Conservation (phyloP, 2,888 invertebrate genomes). For the Cotesia congregata region DNA sequence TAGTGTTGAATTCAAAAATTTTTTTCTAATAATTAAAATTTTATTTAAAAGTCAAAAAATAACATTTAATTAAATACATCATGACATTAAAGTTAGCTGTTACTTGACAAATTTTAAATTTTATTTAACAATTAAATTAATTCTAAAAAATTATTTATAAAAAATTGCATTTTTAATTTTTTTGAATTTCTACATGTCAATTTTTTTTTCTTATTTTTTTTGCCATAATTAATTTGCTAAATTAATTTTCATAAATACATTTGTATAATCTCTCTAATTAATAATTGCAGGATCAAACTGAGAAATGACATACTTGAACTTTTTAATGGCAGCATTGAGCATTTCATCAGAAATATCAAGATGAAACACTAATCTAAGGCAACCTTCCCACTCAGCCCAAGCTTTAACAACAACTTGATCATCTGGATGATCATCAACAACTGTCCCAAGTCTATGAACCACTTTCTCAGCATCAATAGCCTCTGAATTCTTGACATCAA, state of each 20-base stretch:
- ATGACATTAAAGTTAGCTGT: too few species aligned
- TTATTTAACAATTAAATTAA: too few species aligned
- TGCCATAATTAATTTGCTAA: too few species aligned
- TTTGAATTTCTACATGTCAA: too few species aligned
- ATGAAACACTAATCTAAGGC: constrained; percentile 80
- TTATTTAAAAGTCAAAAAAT: too few species aligned
- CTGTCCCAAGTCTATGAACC: constrained; percentile 71
- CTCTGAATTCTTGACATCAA: constrained; percentile 69
- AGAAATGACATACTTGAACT: constrained; percentile 78
- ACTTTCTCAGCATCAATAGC: constrained; percentile 72
- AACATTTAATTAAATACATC: too few species aligned
- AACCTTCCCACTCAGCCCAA: constrained; percentile 74
- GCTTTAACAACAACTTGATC: constrained; percentile 75
- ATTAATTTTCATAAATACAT: background rate
- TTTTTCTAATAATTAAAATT: too few species aligned
- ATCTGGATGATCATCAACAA: constrained; percentile 71
- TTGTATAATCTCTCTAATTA: constrained; percentile 10
- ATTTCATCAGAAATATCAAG: constrained; percentile 80
- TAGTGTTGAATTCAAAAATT: too few species aligned
- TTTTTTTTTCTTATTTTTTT: too few species aligned
- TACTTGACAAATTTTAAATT: too few species aligned
- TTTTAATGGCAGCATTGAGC: constrained; percentile 78
- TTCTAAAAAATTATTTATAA: too few species aligned
- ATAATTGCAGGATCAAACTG: constrained; percentile 71
- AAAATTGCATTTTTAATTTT: too few species aligned